These are phyloP conservation scores for Clamator glandarius DNA, from an alignment of 2,797 vertebrate genomes.

Conservation along the genomic window DNA sequence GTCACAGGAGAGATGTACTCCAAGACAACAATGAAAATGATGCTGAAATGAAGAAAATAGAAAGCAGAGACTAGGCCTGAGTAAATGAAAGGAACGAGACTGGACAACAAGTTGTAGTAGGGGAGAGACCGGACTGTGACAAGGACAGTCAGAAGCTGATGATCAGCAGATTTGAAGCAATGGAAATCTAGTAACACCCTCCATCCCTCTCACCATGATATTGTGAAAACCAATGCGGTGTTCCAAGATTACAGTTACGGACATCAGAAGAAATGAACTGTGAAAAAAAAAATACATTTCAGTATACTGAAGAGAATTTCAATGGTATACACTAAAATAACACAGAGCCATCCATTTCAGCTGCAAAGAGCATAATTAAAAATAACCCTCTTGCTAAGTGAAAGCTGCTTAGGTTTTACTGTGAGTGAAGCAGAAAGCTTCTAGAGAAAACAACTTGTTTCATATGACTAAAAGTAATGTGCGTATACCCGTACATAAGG, in stretches of 20 bases:
- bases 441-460: neutral
- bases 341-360: neutral
- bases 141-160: neutral
- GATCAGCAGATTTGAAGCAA: neutral
- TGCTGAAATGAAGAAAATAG: neutral
- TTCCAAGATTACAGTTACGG: neutral
- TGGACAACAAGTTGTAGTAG: neutral
- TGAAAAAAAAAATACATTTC: neutral
- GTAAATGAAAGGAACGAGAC: neutral
- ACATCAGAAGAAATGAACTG: neutral
- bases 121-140: neutral
- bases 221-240: neutral
- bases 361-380: neutral
- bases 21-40: neutral
- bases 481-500: rapidly evolving
- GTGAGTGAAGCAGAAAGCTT: neutral
- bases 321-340: neutral
- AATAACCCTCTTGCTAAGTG: neutral
- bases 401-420: neutral
- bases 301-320: neutral
- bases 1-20: neutral
- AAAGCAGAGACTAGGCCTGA: neutral
- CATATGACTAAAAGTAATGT: neutral
- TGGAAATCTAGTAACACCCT: neutral
- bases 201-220: neutral